These are phyloP conservation scores for Calyptommatus sinebrachiatus DNA, from an alignment of 2,113 vertebrate genomes.

Conservation along the genomic window DNA sequence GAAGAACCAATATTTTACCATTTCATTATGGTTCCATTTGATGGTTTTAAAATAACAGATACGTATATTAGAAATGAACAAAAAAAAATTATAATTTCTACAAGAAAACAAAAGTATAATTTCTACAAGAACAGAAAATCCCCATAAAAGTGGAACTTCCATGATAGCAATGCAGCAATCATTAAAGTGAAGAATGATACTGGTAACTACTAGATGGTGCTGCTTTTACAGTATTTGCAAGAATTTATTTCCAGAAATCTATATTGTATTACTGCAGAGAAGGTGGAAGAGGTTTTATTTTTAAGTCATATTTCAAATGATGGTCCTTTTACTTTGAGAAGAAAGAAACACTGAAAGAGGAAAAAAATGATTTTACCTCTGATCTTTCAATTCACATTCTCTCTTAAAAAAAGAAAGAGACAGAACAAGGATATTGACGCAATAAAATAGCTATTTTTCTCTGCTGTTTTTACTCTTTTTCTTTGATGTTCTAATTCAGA, in stretches of 20 bases:
- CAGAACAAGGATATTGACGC: neutral
- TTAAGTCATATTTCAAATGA: conserved; percentile 12
- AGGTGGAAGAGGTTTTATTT: conserved; percentile 11
- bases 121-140: neutral
- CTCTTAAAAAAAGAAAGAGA: neutral
- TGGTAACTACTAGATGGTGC: neutral
- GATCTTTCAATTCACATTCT: neutral
- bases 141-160: neutral
- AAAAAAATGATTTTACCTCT: neutral
- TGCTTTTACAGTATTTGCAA: conserved; percentile 2
- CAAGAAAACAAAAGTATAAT: neutral
- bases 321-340: neutral
- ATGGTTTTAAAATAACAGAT: neutral
- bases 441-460: neutral
- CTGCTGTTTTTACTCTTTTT: neutral
- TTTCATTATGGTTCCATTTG: neutral
- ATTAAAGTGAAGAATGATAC: conserved; percentile 6
- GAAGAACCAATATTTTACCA: too few species aligned
- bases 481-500: neutral
- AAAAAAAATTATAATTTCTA: neutral
- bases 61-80: neutral
- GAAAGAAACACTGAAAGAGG: neutral
- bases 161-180: neutral
- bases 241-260: neutral
- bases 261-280: neutral